A percentile compares a stretch with the other conserved stretches of the same genome.
These are phyloP conservation scores for Zelostemma sp. DNA, from an alignment of 1,140 invertebrate species.

Conservation along the genomic window DNA sequence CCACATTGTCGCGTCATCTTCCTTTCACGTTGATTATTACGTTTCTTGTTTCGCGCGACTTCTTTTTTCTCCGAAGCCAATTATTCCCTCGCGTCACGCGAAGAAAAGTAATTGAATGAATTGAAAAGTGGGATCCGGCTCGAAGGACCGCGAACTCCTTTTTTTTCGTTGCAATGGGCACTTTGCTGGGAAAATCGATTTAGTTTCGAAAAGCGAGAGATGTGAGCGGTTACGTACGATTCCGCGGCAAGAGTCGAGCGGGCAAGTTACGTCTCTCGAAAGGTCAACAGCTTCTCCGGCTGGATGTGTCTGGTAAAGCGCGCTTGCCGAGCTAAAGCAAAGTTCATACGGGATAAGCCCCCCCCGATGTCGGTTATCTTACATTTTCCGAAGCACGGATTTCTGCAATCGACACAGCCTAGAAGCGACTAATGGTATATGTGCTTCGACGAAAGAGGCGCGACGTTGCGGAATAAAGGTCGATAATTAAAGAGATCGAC, in stretches of 20 bases:
- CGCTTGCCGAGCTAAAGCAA: constrained; percentile 33
- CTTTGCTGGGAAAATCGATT: constrained; percentile 33
- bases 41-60: no score
- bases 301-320: constrained; percentile 41
- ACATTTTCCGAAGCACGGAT: constrained; percentile 46
- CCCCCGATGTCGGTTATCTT: constrained; percentile 42
- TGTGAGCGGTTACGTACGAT: constrained; percentile 19
- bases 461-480: constrained; percentile 50
- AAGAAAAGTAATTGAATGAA: no score
- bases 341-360: constrained; percentile 50
- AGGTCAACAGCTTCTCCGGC: constrained; percentile 49
- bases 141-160: no score
- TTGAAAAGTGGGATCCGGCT: no score
- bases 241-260: constrained; percentile 25
- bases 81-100: no score
- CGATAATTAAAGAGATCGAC: constrained; percentile 20
- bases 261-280: constrained; percentile 44
- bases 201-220: constrained; percentile 20
- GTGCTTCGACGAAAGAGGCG: constrained; percentile 39
- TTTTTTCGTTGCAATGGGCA: no score
- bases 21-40: no score
- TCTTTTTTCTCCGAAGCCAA: no score
- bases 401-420: constrained; percentile 45
- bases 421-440: constrained; percentile 14
- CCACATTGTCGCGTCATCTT: no score